phyloP scores from a whole-genome alignment of 2,888 invertebrate genomes.

The Tupiocoris notatus region DNA sequence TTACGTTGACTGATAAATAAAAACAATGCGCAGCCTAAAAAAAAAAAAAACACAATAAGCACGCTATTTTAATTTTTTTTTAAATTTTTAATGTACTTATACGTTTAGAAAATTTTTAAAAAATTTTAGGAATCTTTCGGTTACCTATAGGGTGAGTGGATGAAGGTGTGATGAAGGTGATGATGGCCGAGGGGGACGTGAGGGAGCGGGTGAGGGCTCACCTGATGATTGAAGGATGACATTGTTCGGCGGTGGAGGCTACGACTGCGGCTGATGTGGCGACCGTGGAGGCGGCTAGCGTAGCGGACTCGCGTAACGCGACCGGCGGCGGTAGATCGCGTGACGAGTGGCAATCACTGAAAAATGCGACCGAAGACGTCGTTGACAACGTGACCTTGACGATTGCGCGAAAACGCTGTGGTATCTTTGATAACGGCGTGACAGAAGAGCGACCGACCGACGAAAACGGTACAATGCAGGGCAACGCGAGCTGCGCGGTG shows the following conservation, averaged over 20 bases:
- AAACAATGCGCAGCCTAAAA: too few relatives aligned
- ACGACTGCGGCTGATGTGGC: neutral
- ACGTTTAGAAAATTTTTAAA: too few relatives aligned
- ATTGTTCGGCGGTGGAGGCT: slow-evolving; percentile 11
- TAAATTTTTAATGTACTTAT: too few relatives aligned
- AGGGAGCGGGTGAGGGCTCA: slow-evolving; percentile 4
- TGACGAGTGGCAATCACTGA: neutral
- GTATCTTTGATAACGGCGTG: neutral
- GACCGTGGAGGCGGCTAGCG: neutral
- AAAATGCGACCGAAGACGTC: too few relatives aligned
- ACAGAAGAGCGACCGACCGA: neutral
- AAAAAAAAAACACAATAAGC: too few relatives aligned
- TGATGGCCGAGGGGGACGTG: neutral
- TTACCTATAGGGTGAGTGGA: neutral
- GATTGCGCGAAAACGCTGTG: too few relatives aligned
- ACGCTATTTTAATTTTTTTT: too few relatives aligned
- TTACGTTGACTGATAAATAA: too few relatives aligned
- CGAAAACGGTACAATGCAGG: neutral
- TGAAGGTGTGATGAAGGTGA: neutral
- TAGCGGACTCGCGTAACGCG: neutral
- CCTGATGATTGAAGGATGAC: slow-evolving; percentile 38
- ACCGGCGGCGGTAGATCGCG: neutral
- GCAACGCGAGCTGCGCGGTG: neutral
- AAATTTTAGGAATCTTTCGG: too few relatives aligned
- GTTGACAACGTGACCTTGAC: too few relatives aligned